Evolutionary conservation across 35 echinoderm and acorn worm species (phyloP), one percentile per base, ranked within the genome.

Genomic region (Holothuria glaberrima): DNA sequence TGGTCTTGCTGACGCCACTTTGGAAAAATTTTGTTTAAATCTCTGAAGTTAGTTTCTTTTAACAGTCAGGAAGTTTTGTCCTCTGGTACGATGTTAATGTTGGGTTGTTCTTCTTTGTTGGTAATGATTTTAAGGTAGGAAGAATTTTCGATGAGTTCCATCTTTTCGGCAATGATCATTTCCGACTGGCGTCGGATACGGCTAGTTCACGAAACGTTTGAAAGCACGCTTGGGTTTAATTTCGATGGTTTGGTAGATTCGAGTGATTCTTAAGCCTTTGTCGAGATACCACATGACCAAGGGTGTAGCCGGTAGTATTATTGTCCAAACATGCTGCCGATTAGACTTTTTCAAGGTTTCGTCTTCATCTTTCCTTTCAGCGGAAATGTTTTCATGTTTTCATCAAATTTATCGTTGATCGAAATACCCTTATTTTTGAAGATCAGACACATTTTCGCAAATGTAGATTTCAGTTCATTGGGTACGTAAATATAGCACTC

Each of bases 121-220:
- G 89, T 90, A 35, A 91, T 71, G 9, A 74, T 90, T 60, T 90
- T 90, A 6, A 74, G 52, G 50, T 88, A 88, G 21, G 63, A 70
- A 5, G 89, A 90, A 90, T 89, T 89, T 10, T 68, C 88, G 16
- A 89, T 73, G 12, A 89, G n/a, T 32, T 89, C 76, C 88, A 83
- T 86, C 1, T 80, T 92, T 21, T 92, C 90, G 0, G 80, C 90
- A 45, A 92, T 48, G 65, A 92, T 86, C 32, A 31, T 17, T 82
- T 86, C 38, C 25, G 76, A 82, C 9, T 48, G 76, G 25, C 83
- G 29, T 34, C 25, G 21, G 61, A 12, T 59, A 4, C 76, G 33
- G 1, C 61, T n/a, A n/a, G n/a, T 65, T 65, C 16, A 65, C 4
- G 4, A 65, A 65, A 65, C 27, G 4, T 28, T 28, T 65, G 4